phyloP scores from a whole-genome alignment of 1,140 invertebrate genomes.

The Liolophura sinensis region DNA sequence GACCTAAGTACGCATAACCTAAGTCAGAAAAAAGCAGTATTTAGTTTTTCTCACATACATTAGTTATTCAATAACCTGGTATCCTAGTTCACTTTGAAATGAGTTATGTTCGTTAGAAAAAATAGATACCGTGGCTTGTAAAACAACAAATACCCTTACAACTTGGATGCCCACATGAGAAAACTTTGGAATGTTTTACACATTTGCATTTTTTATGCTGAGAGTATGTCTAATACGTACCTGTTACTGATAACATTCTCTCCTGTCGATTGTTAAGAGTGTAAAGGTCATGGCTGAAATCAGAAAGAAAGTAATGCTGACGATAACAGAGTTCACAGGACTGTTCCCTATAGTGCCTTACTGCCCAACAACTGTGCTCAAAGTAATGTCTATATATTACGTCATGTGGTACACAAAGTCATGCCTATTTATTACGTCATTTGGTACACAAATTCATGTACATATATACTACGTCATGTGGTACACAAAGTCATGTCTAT shows the following conservation, averaged over 20 bases:
- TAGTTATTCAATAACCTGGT: not conserved
- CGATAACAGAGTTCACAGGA: too few relatives aligned
- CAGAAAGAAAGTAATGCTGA: constrained; percentile 1
- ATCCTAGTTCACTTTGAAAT: not conserved
- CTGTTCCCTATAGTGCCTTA: too few relatives aligned
- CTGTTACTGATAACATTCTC: constrained; percentile 17
- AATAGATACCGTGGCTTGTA: not conserved
- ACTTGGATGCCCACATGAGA: not conserved
- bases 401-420: too few relatives aligned
- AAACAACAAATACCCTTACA: not conserved
- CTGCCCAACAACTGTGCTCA: too few relatives aligned
- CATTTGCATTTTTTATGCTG: too few relatives aligned
- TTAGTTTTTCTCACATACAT: too few relatives aligned
- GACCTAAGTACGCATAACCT: constrained; percentile 28
- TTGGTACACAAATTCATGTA: too few relatives aligned
- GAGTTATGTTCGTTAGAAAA: not conserved
- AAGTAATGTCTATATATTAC: too few relatives aligned
- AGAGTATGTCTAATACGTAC: constrained; percentile 1
- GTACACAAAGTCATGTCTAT: too few relatives aligned
- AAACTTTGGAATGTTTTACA: not conserved
- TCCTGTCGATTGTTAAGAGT: constrained; percentile 11
- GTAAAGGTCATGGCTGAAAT: constrained; percentile 22
- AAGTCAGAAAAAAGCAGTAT: constrained; percentile 1
- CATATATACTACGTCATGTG: too few relatives aligned
- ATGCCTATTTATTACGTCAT: too few relatives aligned